phyloP scores from a whole-genome alignment of 2,113 vertebrate species.

The Romanogobio albipinnatus region DNA sequence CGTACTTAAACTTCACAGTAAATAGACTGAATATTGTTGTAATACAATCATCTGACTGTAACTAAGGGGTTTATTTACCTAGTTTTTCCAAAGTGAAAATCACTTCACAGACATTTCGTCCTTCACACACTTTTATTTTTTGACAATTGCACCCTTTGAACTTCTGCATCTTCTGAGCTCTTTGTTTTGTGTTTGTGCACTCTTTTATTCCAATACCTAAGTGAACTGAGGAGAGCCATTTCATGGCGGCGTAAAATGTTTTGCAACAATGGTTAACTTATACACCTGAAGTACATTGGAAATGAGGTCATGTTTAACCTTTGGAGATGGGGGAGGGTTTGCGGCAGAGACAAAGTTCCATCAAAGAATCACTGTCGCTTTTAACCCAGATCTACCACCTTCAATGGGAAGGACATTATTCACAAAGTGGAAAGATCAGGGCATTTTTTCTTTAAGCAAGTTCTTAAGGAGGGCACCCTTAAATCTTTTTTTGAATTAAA shows the following conservation, averaged over 20 bases:
- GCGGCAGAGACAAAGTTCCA: not conserved
- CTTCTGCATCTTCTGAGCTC: not conserved
- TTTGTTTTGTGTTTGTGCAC: too few relatives aligned
- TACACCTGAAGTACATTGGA: constrained; percentile 17
- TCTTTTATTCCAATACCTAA: not conserved
- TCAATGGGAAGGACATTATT: too few relatives aligned
- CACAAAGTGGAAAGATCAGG: too few relatives aligned
- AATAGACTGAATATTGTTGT: not conserved
- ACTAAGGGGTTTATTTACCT: not conserved
- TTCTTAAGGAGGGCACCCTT: too few relatives aligned
- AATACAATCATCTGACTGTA: not conserved
- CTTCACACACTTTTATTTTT: not conserved
- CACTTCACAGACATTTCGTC: not conserved
- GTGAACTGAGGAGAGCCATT: not conserved
- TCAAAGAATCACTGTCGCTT: not conserved
- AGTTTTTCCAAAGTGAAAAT: not conserved
- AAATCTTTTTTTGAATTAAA: too few relatives aligned
- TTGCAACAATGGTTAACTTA: not conserved
- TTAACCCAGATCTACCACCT: too few relatives aligned
- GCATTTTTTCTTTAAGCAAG: too few relatives aligned
- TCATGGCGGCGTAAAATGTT: not conserved
- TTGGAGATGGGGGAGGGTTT: not conserved
- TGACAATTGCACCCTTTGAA: not conserved
- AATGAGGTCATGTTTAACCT: constrained; percentile 44
- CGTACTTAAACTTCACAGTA: not conserved